These are phyloP conservation scores for Vulpes vulpes DNA, from an alignment of 2,113 vertebrate genomes.

Conservation along the genomic window DNA sequence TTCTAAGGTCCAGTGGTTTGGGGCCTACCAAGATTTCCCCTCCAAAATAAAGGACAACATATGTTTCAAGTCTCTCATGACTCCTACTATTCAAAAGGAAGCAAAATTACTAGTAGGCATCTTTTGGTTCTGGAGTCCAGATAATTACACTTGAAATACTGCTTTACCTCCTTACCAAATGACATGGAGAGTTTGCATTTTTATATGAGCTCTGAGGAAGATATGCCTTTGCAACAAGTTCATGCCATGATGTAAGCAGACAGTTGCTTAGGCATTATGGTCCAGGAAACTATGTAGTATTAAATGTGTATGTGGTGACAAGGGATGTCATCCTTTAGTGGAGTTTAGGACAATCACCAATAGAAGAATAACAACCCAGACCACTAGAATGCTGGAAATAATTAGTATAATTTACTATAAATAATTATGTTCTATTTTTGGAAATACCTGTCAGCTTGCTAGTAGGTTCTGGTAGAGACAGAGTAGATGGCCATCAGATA, in stretches of 20 bases:
- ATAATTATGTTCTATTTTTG: neutral
- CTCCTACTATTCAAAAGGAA: neutral
- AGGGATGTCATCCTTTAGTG: neutral
- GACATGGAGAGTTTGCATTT: neutral
- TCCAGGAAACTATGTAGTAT: neutral
- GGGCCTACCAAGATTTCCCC: neutral
- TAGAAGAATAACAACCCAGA: neutral
- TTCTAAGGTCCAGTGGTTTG: neutral
- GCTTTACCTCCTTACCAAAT: neutral
- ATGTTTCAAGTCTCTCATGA: neutral
- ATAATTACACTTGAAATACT: no score
- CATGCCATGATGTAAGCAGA: no score
- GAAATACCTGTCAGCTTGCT: neutral
- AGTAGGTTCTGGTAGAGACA: neutral
- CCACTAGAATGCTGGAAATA: rapidly evolving
- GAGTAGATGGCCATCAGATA: neutral
- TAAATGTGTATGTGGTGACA: neutral
- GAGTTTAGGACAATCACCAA: neutral
- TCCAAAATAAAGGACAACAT: neutral
- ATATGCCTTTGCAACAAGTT: neutral
- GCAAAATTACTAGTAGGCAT: neutral
- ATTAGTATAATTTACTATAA: neutral
- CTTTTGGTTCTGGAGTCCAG: neutral
- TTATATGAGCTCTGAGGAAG: neutral
- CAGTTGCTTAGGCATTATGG: neutral